phyloP scores from a whole-genome alignment of 2,797 vertebrate species.

The Coregonus sp. region DNA sequence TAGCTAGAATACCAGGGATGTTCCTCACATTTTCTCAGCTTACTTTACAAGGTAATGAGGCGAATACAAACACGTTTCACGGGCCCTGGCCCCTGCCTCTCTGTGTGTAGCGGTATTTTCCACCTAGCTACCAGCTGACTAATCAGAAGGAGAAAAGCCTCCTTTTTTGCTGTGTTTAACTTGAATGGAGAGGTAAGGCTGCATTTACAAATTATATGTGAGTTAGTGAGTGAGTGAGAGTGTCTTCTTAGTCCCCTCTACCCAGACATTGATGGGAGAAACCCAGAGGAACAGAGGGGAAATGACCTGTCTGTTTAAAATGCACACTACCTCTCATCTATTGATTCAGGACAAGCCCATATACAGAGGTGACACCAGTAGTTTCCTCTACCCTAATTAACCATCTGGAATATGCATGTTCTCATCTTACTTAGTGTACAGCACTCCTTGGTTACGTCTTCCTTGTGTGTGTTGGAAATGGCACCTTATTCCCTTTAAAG shows the following conservation, averaged over 20 bases:
- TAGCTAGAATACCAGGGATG: not conserved
- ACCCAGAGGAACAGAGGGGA: no score
- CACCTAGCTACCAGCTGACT: slow-evolving; percentile 34
- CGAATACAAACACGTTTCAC: slow-evolving; percentile 46
- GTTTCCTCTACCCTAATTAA: slow-evolving; percentile 36
- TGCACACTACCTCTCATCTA: slow-evolving; percentile 30
- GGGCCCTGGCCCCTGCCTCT: slow-evolving; percentile 22
- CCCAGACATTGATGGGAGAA: no score
- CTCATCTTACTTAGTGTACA: not conserved
- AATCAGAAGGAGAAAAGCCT: slow-evolving; percentile 39
- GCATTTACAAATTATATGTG: not conserved
- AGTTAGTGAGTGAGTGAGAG: no score
- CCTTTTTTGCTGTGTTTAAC: slow-evolving; percentile 1
- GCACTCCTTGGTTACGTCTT: not conserved
- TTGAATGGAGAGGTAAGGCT: not conserved
- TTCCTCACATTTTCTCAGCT: slow-evolving; percentile 42
- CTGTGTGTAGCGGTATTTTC: slow-evolving; percentile 20
- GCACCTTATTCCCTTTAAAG: not conserved
- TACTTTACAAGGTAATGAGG: slow-evolving; percentile 60
- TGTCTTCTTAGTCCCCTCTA: not conserved
- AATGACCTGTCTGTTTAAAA: slow-evolving; percentile 21
- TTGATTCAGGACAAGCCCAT: slow-evolving; percentile 32
- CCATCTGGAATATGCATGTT: slow-evolving; percentile 27
- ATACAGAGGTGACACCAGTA: slow-evolving; percentile 18
- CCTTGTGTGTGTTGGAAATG: not conserved